Conservation (phyloP, 2,113 vertebrate species). For the Prunella fulvescens region DNA sequence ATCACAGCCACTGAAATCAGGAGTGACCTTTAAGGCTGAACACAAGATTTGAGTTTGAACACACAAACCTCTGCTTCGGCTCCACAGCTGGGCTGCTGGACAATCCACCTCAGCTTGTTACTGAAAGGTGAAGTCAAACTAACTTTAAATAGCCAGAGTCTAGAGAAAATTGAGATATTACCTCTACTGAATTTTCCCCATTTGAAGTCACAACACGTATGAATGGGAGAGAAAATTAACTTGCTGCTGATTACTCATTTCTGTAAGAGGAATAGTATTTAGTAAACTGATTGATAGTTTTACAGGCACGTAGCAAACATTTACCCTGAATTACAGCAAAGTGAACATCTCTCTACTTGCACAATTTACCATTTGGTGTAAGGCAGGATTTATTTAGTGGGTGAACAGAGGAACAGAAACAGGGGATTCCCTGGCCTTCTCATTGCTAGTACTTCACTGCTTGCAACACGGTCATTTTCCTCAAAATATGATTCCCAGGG, state of each 20-base stretch:
- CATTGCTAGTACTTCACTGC: not conserved
- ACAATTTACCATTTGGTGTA: not conserved
- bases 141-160: not conserved
- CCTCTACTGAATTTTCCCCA: not conserved
- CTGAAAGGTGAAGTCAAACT: constrained; percentile 13
- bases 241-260: not conserved
- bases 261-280: not conserved
- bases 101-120: not conserved
- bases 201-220: not conserved
- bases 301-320: not conserved
- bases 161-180: not conserved
- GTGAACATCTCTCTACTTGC: not conserved
- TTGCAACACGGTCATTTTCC: not conserved
- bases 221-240: not conserved
- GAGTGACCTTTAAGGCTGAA: constrained; percentile 38
- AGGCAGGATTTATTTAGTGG: not conserved
- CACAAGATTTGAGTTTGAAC: not conserved
- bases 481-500: not conserved
- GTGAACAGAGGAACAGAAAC: constrained; percentile 11
- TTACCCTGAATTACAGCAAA: not conserved
- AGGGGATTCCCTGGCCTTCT: constrained; percentile 49
- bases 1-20: constrained; percentile 5
- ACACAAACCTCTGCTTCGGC: not conserved
- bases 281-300: not conserved
- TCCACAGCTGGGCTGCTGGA: not conserved